A percentile compares a stretch with the other conserved stretches of the same genome.
Conservation (phyloP, 2,888 invertebrate species). For the Diabrotica balteata region DNA sequence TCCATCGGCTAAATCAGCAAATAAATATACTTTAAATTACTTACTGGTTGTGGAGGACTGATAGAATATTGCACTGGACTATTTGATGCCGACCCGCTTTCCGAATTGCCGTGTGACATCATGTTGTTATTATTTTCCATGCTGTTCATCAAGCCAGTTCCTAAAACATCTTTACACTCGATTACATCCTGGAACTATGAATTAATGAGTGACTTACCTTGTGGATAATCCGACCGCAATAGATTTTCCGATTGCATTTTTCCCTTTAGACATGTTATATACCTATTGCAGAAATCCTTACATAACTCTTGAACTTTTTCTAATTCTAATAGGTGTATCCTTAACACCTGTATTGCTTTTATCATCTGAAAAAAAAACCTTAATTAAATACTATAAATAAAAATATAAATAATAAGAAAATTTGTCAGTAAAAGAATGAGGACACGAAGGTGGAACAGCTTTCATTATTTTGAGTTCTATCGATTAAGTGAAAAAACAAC, state of each 20-base stretch:
- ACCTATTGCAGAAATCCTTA: slow-evolving; percentile 92
- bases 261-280: slow-evolving; percentile 88
- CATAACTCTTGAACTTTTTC: slow-evolving; percentile 95
- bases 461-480: too few relatives aligned
- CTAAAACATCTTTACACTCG: slow-evolving; percentile 54
- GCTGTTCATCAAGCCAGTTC: slow-evolving; percentile 58
- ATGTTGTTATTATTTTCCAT: slow-evolving; percentile 61
- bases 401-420: too few relatives aligned
- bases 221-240: slow-evolving; percentile 79
- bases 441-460: too few relatives aligned
- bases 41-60: slow-evolving; percentile 57
- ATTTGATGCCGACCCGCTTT: slow-evolving; percentile 61
- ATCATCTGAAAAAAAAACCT: slow-evolving; percentile 79
- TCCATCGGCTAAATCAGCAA: too few relatives aligned
- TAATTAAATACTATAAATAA: too few relatives aligned
- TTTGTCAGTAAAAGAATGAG: too few relatives aligned
- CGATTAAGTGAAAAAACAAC: too few relatives aligned
- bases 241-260: slow-evolving; percentile 91
- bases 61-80: slow-evolving; percentile 61
- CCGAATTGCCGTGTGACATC: slow-evolving; percentile 59
- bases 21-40: slow-evolving; percentile 18
- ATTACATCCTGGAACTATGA: not conserved
- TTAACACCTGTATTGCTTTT: slow-evolving; percentile 86
- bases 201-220: slow-evolving; percentile 57
- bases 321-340: slow-evolving; percentile 90